These are phyloP conservation scores for Helicoverpa assulta DNA, from an alignment of 2,888 invertebrate species.

Conservation along the genomic window DNA sequence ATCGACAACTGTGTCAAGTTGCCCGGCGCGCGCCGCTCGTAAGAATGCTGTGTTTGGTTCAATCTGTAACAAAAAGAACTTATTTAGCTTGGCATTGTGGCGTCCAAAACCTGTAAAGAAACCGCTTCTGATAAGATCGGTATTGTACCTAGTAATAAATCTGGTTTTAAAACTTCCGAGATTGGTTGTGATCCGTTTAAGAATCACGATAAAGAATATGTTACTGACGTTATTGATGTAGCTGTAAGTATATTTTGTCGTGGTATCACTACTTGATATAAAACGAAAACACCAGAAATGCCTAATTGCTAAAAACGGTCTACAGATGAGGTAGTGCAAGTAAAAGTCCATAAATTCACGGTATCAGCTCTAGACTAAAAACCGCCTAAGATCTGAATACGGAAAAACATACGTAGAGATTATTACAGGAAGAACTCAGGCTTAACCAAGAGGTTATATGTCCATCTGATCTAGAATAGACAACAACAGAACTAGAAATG, in stretches of 20 bases:
- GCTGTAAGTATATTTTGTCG: too few relatives aligned
- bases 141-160: not conserved
- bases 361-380: too few relatives aligned
- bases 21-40: slow-evolving; percentile 98
- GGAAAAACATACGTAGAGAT: too few relatives aligned
- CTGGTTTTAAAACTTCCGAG: not conserved
- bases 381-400: too few relatives aligned
- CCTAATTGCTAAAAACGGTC: too few relatives aligned
- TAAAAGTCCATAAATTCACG: too few relatives aligned
- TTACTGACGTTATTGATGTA: too few relatives aligned
- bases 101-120: not conserved
- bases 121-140: not conserved
- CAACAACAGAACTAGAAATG: slow-evolving; percentile 10
- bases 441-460: too few relatives aligned
- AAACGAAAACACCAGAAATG: too few relatives aligned
- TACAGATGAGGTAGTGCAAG: too few relatives aligned
- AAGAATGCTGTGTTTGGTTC: slow-evolving; percentile 99
- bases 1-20: slow-evolving; percentile 98
- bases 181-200: not conserved
- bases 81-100: not conserved
- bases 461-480: not conserved
- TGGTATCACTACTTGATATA: too few relatives aligned
- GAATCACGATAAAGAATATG: not conserved
- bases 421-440: too few relatives aligned
- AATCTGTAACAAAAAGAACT: slow-evolving; percentile 91